phyloP scores from a whole-genome alignment of 2,888 invertebrate genomes.

The Agonopterix heracliana region DNA sequence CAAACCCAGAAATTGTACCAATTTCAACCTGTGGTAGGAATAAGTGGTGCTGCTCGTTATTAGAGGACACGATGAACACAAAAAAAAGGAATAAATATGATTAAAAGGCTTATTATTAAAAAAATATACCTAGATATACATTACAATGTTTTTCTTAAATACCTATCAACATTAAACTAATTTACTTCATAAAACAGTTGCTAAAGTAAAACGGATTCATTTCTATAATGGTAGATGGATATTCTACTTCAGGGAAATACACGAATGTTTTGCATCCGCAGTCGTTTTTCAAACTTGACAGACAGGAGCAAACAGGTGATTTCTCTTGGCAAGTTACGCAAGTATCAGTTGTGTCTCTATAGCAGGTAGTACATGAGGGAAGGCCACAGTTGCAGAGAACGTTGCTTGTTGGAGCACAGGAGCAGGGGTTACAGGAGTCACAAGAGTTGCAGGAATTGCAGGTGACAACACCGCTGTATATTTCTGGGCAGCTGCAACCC shows the following conservation, averaged over 20 bases:
- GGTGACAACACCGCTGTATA: constrained; percentile 13
- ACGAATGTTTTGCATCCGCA: constrained; percentile 20
- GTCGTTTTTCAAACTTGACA: constrained; percentile 6
- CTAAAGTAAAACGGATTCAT: constrained; percentile 34
- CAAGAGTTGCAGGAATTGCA: constrained; percentile 15
- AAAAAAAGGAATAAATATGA: too few species aligned
- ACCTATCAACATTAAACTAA: not conserved
- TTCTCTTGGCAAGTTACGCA: constrained; percentile 21
- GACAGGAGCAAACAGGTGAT: constrained; percentile 20
- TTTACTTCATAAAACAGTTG: constrained; percentile 20
- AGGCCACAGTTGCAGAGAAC: constrained; percentile 4
- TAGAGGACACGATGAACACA: too few species aligned
- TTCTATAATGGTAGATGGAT: constrained; percentile 35
- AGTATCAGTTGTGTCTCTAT: constrained; percentile 22
- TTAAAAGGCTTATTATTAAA: too few species aligned
- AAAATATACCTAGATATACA: too few species aligned
- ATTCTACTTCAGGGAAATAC: constrained; percentile 51
- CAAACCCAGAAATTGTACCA: too few species aligned
- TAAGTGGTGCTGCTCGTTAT: too few species aligned
- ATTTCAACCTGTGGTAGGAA: too few species aligned
- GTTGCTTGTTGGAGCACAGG: constrained; percentile 4
- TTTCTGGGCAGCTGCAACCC: constrained; percentile 17
- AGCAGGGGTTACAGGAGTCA: constrained; percentile 14
- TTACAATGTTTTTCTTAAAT: too few species aligned
- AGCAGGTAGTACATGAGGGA: constrained; percentile 21